Base-by-base conservation (phyloP, 2,797 vertebrate species). In the Furcifer pardalis region DNA sequence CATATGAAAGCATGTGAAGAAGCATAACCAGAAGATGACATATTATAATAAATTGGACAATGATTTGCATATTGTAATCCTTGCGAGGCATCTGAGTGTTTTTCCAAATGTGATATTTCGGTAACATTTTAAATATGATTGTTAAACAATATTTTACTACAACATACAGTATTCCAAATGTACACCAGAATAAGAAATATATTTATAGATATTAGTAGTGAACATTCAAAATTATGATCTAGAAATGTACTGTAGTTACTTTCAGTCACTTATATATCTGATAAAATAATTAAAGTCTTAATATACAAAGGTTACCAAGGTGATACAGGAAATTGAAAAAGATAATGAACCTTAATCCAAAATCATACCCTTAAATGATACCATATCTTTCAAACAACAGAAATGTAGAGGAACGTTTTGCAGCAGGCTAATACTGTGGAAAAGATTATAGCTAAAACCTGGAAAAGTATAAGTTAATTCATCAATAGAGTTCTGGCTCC, bases 361-460 rank as follows among this genome's bases (percentile, higher is more conserved):
- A 65, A 21, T 75, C 23, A 1, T 40, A 17, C 6, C 35, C 63
- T 77, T 87, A 60, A 44, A 74, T 75, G 69, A 30, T 76, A 73
- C 77, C 5, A 66, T 7, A n/a, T 79, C 60, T 65, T 66, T 25
- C 23, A 42, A 30, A 27, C 30, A 44, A 30, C 7, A 19, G 32
- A 79, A 44, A 3, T 42, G 6, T 7, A 79, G 44, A 68, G 42
- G 35, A 35, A 68, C 1, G 21, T 79, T 79, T 68, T 79, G 63
- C 30, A 13, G 32, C 17, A 62, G 7, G 5, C 37, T 44, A 65
- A 65, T 4, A 44, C 62, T 32, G 62, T 44, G n/a, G 25, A 79
- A 32, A 79, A 65, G 40, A 66, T 66, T 79, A 46, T 46, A 46
- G 60, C 42, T 79, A 79, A 77, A 37, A 63, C 62, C 59, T 78